Conservation (phyloP, 2,113 vertebrate genomes). For the Nettapus auritus region DNA sequence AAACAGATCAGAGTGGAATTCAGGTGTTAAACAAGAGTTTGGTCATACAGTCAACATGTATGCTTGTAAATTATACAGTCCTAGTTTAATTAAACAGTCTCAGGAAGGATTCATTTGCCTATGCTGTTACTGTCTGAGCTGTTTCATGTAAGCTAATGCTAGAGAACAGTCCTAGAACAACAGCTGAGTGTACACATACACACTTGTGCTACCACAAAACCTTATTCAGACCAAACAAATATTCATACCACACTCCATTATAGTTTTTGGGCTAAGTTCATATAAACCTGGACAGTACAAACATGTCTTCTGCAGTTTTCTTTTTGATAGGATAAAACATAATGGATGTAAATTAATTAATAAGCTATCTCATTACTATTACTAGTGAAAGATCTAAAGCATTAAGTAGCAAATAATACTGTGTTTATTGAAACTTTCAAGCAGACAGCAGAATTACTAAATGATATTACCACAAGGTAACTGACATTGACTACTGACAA, state of each 20-base stretch:
- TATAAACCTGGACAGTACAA: not conserved
- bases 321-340: not conserved
- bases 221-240: not conserved
- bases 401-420: not conserved
- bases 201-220: not conserved
- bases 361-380: not conserved
- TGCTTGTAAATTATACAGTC: not conserved
- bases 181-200: not conserved
- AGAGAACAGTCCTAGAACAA: not conserved
- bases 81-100: not conserved
- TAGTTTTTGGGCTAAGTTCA: not conserved
- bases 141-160: not conserved
- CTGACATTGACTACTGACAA: not conserved
- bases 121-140: not conserved
- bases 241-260: not conserved
- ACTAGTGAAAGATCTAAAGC: not conserved
- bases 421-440: not conserved
- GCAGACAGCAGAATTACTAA: not conserved
- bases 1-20: conserved; percentile 30
- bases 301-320: not conserved
- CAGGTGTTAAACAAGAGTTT: conserved; percentile 41
- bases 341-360: not conserved
- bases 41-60: not conserved
- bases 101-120: not conserved
- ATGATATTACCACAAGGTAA: not conserved